These are phyloP conservation scores for Parelbella ahira DNA, from an alignment of 2,888 invertebrate genomes.

Conservation along the genomic window DNA sequence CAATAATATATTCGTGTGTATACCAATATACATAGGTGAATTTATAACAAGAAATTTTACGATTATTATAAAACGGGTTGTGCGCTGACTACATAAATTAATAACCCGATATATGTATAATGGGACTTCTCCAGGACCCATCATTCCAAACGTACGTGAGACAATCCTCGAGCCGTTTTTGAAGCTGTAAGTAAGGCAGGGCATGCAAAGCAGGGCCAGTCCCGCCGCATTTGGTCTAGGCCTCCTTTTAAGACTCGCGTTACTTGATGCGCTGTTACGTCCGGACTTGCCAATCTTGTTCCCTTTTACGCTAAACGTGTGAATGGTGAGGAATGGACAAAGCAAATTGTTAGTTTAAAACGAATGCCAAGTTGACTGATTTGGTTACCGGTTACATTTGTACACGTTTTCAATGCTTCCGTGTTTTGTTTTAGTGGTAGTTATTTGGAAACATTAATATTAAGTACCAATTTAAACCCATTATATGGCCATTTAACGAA, in stretches of 20 bases:
- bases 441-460: too few species aligned
- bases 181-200: constrained; percentile 59
- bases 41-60: too few species aligned
- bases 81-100: too few species aligned
- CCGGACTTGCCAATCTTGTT: constrained; percentile 40
- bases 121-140: constrained; percentile 11
- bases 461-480: too few species aligned
- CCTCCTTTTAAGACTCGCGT: constrained; percentile 44
- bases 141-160: constrained; percentile 40
- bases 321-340: constrained; percentile 19
- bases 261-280: constrained; percentile 45
- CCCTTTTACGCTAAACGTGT: constrained; percentile 26
- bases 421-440: too few species aligned
- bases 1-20: too few species aligned
- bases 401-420: constrained; percentile 5
- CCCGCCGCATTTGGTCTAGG: constrained; percentile 50
- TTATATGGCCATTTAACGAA: too few species aligned
- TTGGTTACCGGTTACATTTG: constrained; percentile 1
- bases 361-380: constrained; percentile 17
- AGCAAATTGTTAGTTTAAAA: constrained; percentile 25
- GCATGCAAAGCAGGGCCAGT: constrained; percentile 34
- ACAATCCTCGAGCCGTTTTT: constrained; percentile 58
- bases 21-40: too few species aligned
- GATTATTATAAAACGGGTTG: too few species aligned
- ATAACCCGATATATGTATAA: constrained; percentile 1